Evolutionary conservation across 2,113 vertebrate genomes (phyloP).

Genomic region (Lophura nycthemera): DNA sequence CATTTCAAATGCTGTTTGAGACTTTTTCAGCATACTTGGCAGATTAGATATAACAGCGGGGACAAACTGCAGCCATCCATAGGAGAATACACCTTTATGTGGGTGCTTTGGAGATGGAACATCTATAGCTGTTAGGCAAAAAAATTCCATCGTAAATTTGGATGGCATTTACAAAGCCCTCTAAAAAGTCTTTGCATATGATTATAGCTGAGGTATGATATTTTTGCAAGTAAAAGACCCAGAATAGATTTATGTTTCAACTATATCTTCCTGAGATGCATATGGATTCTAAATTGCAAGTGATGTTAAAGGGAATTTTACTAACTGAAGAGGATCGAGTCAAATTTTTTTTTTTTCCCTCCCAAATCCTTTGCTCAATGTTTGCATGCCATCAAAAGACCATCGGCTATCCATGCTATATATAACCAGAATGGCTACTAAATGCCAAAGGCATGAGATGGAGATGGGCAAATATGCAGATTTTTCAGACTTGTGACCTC

Average conservation of each 20-base stretch:
- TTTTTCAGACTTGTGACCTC: slow-evolving; percentile 61
- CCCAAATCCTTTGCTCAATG: slow-evolving; percentile 12
- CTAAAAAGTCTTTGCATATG: slow-evolving; percentile 74
- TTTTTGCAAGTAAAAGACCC: slow-evolving; percentile 72
- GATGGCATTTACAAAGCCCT: slow-evolving; percentile 74
- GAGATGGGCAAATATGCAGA: slow-evolving; percentile 65
- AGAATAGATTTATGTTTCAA: slow-evolving; percentile 73
- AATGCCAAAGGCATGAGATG: slow-evolving; percentile 32
- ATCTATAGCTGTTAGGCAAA: slow-evolving; percentile 70
- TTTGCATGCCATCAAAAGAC: slow-evolving; percentile 37
- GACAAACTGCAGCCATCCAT: slow-evolving; percentile 66
- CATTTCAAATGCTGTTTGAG: slow-evolving; percentile 41
- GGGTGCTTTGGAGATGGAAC: slow-evolving; percentile 69
- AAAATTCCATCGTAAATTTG: slow-evolving; percentile 73
- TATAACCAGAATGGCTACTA: slow-evolving; percentile 26
- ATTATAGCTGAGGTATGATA: slow-evolving; percentile 72
- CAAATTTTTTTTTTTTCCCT: background rate
- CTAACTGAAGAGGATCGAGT: slow-evolving; percentile 23
- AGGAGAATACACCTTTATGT: slow-evolving; percentile 71
- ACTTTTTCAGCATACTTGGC: slow-evolving; percentile 57
- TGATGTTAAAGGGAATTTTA: slow-evolving; percentile 63
- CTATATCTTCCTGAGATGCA: slow-evolving; percentile 65
- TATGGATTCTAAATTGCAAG: slow-evolving; percentile 67
- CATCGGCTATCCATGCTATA: background rate
- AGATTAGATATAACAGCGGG: slow-evolving; percentile 56